phyloP scores from a whole-genome alignment of 1,140 invertebrate genomes.

The Drosophila kurseongensis region DNA sequence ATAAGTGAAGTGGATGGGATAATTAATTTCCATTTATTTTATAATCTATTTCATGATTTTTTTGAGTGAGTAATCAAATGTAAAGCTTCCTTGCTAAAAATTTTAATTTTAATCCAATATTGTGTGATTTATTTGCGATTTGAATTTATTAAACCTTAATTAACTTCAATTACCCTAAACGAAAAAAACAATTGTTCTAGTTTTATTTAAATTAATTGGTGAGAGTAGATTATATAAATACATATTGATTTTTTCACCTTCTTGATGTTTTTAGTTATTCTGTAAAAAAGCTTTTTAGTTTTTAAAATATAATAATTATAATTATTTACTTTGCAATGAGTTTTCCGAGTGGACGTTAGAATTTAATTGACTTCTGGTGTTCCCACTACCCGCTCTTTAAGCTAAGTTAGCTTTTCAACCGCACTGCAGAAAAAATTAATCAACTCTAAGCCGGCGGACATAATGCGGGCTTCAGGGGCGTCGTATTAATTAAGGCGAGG shows the following conservation, averaged over 20 bases:
- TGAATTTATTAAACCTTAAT: not conserved
- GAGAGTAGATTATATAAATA: no score
- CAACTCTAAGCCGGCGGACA: slow-evolving; percentile 42
- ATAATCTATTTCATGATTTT: not conserved
- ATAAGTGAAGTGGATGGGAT: slow-evolving; percentile 14
- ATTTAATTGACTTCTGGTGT: not conserved
- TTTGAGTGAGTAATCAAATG: not conserved
- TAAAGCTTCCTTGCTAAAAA: no score
- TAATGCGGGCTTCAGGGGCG: slow-evolving; percentile 30
- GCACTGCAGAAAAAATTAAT: slow-evolving; percentile 42
- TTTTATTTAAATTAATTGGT: no score
- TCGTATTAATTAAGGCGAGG: slow-evolving; percentile 76
- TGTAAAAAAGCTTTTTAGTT: no score
- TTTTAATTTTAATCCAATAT: no score
- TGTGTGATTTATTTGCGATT: no score
- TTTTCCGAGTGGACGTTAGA: not conserved
- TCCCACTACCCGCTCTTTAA: not conserved
- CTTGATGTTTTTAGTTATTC: no score
- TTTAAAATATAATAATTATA: no score
- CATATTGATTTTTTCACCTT: no score
- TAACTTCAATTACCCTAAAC: no score
- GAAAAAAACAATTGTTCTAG: no score
- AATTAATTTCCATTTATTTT: slow-evolving; percentile 34
- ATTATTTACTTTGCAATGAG: not conserved
- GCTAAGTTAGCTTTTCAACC: not conserved